Conservation (phyloP, 2,888 invertebrate species). For the Latheticus oryzae region DNA sequence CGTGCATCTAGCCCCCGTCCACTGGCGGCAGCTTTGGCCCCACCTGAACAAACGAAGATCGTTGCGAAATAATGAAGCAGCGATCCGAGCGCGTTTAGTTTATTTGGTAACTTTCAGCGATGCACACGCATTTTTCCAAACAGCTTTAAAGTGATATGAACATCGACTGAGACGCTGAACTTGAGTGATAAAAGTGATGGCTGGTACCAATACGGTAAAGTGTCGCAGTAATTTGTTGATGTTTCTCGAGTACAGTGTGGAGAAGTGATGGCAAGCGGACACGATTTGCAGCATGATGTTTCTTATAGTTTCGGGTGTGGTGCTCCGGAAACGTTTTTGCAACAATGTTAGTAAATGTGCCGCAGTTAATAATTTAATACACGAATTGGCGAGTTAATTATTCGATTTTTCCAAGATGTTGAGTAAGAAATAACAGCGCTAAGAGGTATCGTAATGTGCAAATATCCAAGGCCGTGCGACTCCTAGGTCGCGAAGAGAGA, state of each 20-base stretch:
- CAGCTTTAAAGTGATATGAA: conserved; percentile 22
- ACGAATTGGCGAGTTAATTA: too few relatives aligned
- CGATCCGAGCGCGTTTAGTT: conserved; percentile 58
- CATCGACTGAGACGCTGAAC: conserved; percentile 14
- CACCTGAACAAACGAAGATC: conserved; percentile 50
- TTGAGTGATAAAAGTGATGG: conserved; percentile 24
- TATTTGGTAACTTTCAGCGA: conserved; percentile 62
- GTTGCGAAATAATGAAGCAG: conserved; percentile 61
- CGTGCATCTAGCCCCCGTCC: conserved; percentile 8
- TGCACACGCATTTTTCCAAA: conserved; percentile 60
- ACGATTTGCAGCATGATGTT: too few relatives aligned
- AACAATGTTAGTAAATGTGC: neutral
- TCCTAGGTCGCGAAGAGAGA: neutral
- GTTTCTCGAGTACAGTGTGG: conserved; percentile 3
- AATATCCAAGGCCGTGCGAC: conserved; percentile 1
- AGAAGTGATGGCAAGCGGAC: neutral
- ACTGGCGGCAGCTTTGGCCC: conserved; percentile 17
- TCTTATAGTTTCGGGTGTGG: too few relatives aligned
- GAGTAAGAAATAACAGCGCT: too few relatives aligned
- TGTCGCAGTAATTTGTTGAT: conserved; percentile 4
- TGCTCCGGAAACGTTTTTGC: conserved; percentile 1
- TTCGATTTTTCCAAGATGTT: too few relatives aligned
- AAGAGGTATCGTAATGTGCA: too few relatives aligned
- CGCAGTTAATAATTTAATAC: neutral
- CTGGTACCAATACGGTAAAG: conserved; percentile 20